phyloP scores from a whole-genome alignment of 2,113 vertebrate genomes.

The Oreocharis arfaki region DNA sequence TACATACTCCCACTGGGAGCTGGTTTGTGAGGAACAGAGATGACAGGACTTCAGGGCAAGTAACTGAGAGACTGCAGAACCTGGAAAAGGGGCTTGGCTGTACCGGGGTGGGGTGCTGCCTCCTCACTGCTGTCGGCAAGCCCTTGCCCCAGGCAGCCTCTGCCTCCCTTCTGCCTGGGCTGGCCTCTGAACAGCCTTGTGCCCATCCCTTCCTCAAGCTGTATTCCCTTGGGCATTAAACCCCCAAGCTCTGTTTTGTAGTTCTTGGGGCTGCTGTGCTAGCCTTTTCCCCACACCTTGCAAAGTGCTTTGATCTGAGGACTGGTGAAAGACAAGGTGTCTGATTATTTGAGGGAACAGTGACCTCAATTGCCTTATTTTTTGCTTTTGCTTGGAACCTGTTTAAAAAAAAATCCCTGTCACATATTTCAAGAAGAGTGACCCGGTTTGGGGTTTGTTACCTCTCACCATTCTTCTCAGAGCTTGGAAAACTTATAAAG shows the following conservation, averaged over 20 bases:
- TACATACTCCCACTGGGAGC: background rate
- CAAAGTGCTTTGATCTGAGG: background rate
- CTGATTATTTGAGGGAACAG: background rate
- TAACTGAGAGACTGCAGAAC: background rate
- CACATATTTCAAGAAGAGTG: background rate
- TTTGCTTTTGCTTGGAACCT: background rate
- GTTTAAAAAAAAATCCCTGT: background rate
- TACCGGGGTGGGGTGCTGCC: rapidly evolving
- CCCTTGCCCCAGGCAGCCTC: rapidly evolving
- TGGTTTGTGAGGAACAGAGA: background rate
- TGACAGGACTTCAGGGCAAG: background rate
- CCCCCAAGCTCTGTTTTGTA: background rate
- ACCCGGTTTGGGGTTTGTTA: background rate
- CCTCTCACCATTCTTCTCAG: background rate
- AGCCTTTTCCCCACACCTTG: background rate
- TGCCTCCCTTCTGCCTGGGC: background rate
- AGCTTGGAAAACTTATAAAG: background rate
- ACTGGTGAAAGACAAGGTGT: background rate
- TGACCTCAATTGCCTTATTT: background rate
- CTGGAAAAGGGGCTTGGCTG: background rate
- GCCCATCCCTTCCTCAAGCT: background rate
- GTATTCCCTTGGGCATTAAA: background rate
- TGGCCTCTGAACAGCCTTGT: rapidly evolving
- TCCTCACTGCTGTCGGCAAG: background rate
- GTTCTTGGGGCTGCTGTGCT: background rate